Conservation (phyloP, 2,113 vertebrate genomes). For the Brachyhypopomus occidentalis region DNA sequence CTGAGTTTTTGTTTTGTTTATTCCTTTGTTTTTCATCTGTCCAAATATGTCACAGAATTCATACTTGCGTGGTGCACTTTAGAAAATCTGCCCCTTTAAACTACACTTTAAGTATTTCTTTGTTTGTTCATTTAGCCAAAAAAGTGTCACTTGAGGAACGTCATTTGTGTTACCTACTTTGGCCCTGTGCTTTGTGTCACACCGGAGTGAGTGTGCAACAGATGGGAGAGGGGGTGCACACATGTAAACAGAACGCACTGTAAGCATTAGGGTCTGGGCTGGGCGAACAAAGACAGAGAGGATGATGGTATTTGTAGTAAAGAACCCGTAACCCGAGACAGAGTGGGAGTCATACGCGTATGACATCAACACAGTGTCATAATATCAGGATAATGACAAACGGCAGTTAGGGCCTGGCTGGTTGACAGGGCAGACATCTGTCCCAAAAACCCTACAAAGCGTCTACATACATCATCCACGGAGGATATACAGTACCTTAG, state of each 20-base stretch:
- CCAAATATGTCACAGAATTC: neutral
- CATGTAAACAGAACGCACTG: neutral
- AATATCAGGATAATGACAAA: neutral
- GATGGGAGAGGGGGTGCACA: neutral
- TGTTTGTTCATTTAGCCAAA: neutral
- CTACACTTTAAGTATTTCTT: neutral
- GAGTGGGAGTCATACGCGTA: slow-evolving; percentile 3
- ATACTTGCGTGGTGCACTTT: neutral
- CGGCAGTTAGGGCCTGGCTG: slow-evolving; percentile 13
- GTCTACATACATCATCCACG: no score
- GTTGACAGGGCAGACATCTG: neutral
- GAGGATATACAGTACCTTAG: neutral
- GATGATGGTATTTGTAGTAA: slow-evolving; percentile 7
- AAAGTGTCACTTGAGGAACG: no score
- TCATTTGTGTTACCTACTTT: neutral
- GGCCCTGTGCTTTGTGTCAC: neutral
- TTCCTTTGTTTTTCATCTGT: neutral
- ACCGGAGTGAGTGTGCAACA: neutral
- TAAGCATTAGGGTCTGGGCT: neutral
- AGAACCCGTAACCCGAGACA: slow-evolving; percentile 18
- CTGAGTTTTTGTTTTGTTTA: neutral
- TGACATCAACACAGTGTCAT: no score
- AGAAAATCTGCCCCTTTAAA: neutral
- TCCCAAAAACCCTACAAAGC: no score
- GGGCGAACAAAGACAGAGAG: neutral